Percentiles rank a stretch among this genome's conserved stretches.
Conservation (phyloP, 2,113 vertebrate genomes). For the Sapayoa aenigma region DNA sequence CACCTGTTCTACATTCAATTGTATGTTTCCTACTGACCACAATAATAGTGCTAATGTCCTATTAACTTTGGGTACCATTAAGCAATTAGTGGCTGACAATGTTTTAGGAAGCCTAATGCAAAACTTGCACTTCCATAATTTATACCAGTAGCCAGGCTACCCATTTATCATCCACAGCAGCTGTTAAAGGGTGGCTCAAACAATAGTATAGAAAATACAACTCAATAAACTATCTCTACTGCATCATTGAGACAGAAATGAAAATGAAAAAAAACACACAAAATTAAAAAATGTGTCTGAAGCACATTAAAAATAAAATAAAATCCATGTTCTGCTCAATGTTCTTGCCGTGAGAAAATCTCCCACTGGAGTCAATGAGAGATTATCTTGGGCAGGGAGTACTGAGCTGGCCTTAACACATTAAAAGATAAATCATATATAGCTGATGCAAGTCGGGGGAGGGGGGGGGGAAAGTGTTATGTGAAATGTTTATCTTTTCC, state of each 20-base stretch:
- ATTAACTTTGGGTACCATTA: background rate
- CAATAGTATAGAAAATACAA: background rate
- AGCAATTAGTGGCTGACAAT: background rate
- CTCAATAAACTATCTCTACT: background rate
- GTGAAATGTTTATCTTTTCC: conserved; percentile 41
- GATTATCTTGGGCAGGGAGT: conserved; percentile 23
- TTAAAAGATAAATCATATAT: conserved; percentile 59
- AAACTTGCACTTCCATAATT: background rate
- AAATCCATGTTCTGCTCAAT: background rate
- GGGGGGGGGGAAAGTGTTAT: rapidly evolving
- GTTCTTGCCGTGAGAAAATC: conserved; percentile 23
- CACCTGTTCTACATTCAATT: background rate
- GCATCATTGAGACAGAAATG: background rate
- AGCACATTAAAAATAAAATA: background rate
- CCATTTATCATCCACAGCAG: background rate
- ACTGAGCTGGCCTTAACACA: conserved; percentile 31
- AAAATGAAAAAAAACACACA: background rate
- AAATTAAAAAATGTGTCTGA: background rate
- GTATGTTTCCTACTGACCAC: background rate
- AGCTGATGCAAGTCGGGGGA: background rate
- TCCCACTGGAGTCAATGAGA: conserved; percentile 23
- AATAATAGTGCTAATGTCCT: background rate
- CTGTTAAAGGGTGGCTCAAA: background rate
- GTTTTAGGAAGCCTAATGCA: background rate
- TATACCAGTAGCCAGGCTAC: background rate